Base-by-base conservation (phyloP, 2,797 vertebrate species). In the Psittacula echo region DNA sequence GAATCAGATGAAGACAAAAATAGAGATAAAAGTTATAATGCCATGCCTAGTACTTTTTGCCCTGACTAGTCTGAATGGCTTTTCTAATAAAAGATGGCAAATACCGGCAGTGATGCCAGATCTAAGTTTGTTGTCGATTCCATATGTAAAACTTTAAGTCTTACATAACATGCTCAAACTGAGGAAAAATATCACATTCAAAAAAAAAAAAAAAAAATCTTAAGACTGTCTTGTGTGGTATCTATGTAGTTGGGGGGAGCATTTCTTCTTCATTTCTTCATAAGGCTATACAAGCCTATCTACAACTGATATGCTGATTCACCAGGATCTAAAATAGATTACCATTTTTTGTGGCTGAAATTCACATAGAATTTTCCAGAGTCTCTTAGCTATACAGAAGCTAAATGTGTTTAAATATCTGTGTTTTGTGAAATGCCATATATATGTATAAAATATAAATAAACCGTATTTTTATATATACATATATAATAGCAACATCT, bases 1-100 rank as follows among this genome's bases (percentile, higher is more conserved):
- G 32, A 82, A 91, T 58, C 10, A 87, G 30, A 85, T 78, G 23
- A 58, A 78, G 80, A 48, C 45, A 77, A 94, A 74, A 95, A 73
- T 50, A 84, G 32, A 71, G 21, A 17, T 24, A 71, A 74, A 18
- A 66, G 37, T 23, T 71, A 65, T 44, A 71, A 67, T 41, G 60
- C 77, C 48, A 91, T 12, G 5, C 64, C n/a, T 51, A 53, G 56
- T 78, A 50, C 50, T 75, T 90, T 94, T 56, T 92, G 65, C 88
- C 64, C 65, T 39, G 42, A 72, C 50, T 85, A 42, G 45, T 85
- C 29, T 76, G 66, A 68, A 79, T 2, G 9, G 81, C 24, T 85
- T 76, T 86, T 24, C 27, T 94, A 85, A 77, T 90, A 73, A 67
- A 90, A 84, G 77, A 45, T 67, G 34, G 41, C 50, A 86, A 93